Conservation (phyloP, 2,797 vertebrate genomes). For the Morus bassanus region DNA sequence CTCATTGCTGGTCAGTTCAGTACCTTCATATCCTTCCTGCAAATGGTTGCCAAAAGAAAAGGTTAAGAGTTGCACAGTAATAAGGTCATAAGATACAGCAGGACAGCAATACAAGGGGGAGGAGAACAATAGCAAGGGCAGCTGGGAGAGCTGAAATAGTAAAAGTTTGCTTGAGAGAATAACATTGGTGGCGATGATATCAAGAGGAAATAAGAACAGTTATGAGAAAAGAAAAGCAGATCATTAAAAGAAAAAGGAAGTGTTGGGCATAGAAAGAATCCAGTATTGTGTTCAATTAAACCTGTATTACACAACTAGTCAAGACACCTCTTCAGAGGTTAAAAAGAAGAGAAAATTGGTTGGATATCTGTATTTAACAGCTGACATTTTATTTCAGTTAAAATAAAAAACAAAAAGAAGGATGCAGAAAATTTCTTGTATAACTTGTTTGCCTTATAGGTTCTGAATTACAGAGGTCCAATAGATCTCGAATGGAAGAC, state of each 20-base stretch:
- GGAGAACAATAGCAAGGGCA: slow-evolving; percentile 23
- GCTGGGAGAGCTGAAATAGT: slow-evolving; percentile 14
- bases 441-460: neutral
- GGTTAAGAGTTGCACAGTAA: slow-evolving; percentile 25
- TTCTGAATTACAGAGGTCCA: neutral
- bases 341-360: neutral
- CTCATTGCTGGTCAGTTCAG: neutral
- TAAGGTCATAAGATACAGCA: slow-evolving; percentile 37
- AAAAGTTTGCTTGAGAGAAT: slow-evolving; percentile 30
- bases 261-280: neutral
- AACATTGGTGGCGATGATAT: slow-evolving; percentile 13
- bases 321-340: neutral
- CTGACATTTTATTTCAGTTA: neutral
- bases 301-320: neutral
- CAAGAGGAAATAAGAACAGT: slow-evolving; percentile 1
- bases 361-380: neutral
- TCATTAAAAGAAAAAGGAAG: slow-evolving; percentile 18
- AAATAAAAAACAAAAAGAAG: neutral
- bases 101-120: slow-evolving; percentile 17
- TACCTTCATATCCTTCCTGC: slow-evolving; percentile 19
- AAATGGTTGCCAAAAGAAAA: slow-evolving; percentile 28
- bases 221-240: slow-evolving; percentile 1
- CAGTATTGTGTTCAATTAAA: neutral
- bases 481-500: neutral
- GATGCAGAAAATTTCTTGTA: neutral